Base-by-base conservation (phyloP, 2,797 vertebrate species). In the Argentina silus region DNA sequence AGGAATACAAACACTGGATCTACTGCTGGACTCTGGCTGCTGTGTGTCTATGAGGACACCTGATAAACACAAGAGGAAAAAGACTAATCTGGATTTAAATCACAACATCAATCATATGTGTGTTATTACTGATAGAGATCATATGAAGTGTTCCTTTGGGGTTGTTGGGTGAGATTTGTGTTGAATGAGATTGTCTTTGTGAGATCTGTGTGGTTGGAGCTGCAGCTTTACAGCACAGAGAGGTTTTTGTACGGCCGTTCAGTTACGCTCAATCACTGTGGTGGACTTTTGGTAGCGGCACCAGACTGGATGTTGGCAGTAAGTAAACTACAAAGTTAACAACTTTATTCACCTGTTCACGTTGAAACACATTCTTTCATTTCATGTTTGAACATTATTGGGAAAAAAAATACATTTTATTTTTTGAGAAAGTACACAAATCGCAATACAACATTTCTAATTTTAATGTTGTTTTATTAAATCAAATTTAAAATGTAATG, bases 171-270 rank as follows among this genome's bases (percentile, higher is more conserved):
- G 55, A 9, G 5, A 57, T 10, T 21, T 23, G 19, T 23, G 56
- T 59, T 21, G 56, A 59, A 21, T 59, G 10, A 10, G 19, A 23
- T 17, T 59, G 17, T 59, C 10, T 19, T 8, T 59, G 56, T 9
- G 19, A 10, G 19, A 19, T 59, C 19, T 56, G 19, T 4, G 19
- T 17, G 14, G 19, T 19, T 23, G 23, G 9, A 65, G 15, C 5
- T 47, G 63, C 44, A 21, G 7, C 6, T 11, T 50, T 19, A 57
- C 19, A 57, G 9, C 56, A 57, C 42, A 47, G 68, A 47, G 68
- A 62, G 59, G 69, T 71, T 71, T 71, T 71, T 71, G 56, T 71
- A 36, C 8, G 53, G 23, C 11, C 4, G 2, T 10, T 71, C 6
- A n/a, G 17, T 21, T 12, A 50, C 44, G n/a, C 14, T 71, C 7